Percentiles rank a stretch among this genome's conserved stretches.
These are phyloP conservation scores for Beroe forskalii DNA, from an alignment of 37 sponge, comb jelly and placozoan species.

Conservation along the genomic window DNA sequence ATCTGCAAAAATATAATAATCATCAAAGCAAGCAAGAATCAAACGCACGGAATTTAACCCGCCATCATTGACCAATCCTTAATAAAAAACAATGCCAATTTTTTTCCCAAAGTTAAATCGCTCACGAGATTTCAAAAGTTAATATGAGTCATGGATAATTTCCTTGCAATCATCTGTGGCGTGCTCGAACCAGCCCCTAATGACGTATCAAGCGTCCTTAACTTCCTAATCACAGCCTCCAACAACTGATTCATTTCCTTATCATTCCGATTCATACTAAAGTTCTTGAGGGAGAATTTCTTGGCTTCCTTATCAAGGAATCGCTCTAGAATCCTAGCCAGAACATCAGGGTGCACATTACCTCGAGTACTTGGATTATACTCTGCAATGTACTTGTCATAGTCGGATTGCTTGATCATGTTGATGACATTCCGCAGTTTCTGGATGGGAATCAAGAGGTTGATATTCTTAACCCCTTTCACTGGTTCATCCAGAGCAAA, in stretches of 20 bases:
- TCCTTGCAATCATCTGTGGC: slow-evolving; percentile 21
- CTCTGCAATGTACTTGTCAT: slow-evolving; percentile 60
- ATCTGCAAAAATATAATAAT: too few relatives aligned
- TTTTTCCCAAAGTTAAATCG: too few relatives aligned
- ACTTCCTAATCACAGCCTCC: slow-evolving; percentile 46
- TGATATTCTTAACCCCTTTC: slow-evolving; percentile 23
- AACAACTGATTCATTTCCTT: slow-evolving; percentile 63
- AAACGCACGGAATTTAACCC: too few relatives aligned
- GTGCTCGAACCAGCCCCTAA: background rate
- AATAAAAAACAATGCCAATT: too few relatives aligned
- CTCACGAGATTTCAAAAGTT: slow-evolving; percentile 40
- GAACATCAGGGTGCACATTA: background rate
- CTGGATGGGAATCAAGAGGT: slow-evolving; percentile 52
- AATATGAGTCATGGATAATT: background rate
- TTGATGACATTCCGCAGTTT: slow-evolving; percentile 40
- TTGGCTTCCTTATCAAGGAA: slow-evolving; percentile 14
- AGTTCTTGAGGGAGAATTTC: slow-evolving; percentile 37
- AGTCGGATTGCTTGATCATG: slow-evolving; percentile 48
- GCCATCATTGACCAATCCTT: too few relatives aligned
- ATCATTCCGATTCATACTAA: slow-evolving; percentile 50
- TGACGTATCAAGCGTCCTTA: background rate
- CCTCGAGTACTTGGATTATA: slow-evolving; percentile 10
- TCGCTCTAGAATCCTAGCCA: slow-evolving; percentile 20
- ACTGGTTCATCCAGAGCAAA: slow-evolving; percentile 57
- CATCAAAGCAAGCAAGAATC: too few relatives aligned